Conservation (phyloP, 2,888 invertebrate genomes). For the Drosophila eohydei region DNA sequence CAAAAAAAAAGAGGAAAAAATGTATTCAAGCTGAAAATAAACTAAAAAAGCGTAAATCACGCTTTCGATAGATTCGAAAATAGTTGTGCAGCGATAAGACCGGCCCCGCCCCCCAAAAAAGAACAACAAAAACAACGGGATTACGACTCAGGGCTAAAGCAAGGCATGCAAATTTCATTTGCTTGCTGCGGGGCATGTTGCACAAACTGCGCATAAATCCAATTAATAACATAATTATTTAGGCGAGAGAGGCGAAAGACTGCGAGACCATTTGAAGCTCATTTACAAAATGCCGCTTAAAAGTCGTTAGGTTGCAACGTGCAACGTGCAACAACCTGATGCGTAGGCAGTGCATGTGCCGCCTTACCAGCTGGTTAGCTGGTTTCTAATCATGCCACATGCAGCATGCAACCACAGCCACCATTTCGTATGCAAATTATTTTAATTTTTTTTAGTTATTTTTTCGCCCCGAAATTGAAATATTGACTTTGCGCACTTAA, state of each 20-base stretch:
- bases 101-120: slow-evolving; percentile 25
- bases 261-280: slow-evolving; percentile 55
- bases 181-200: slow-evolving; percentile 42
- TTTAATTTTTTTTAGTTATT: slow-evolving; percentile 32
- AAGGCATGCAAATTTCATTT: slow-evolving; percentile 56
- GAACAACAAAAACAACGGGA: slow-evolving; percentile 14
- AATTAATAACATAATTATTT: slow-evolving; percentile 77
- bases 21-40: slow-evolving; percentile 32
- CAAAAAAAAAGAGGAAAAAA: slow-evolving; percentile 22
- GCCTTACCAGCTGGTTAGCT: slow-evolving; percentile 50
- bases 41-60: slow-evolving; percentile 72
- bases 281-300: slow-evolving; percentile 62
- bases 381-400: slow-evolving; percentile 55
- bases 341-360: slow-evolving; percentile 43
- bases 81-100: slow-evolving; percentile 68
- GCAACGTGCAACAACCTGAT: slow-evolving; percentile 44
- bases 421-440: slow-evolving; percentile 66
- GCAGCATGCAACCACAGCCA: slow-evolving; percentile 44
- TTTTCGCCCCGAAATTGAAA: slow-evolving; percentile 65
- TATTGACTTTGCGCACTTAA: slow-evolving; percentile 80
- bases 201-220: slow-evolving; percentile 72
- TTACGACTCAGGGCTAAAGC: slow-evolving; percentile 34
- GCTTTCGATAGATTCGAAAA: slow-evolving; percentile 75
- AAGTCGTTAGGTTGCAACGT: slow-evolving; percentile 40
- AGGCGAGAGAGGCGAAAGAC: slow-evolving; percentile 27